These are phyloP conservation scores for Kryphioiulus occultus DNA, from an alignment of 2,888 invertebrate genomes.

Conservation along the genomic window DNA sequence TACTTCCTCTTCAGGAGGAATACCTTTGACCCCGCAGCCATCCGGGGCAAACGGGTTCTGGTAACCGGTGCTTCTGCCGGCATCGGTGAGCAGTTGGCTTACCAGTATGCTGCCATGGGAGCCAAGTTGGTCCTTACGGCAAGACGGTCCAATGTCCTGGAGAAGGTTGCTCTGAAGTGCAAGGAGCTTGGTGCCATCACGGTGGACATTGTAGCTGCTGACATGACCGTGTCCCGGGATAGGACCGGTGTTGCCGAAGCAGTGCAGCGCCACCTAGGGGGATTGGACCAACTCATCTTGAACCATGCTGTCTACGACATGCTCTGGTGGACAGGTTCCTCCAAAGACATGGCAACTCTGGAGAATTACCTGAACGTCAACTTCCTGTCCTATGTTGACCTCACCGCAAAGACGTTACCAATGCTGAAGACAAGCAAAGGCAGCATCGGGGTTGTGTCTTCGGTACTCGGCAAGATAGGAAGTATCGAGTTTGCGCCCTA, in stretches of 20 bases:
- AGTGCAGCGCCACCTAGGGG: neutral
- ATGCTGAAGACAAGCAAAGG: slow-evolving; percentile 58
- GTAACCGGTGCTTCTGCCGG: slow-evolving; percentile 47
- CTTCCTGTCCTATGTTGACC: slow-evolving; percentile 60
- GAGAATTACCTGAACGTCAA: slow-evolving; percentile 57
- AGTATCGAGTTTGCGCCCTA: neutral
- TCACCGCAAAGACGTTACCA: slow-evolving; percentile 56
- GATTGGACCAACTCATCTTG: slow-evolving; percentile 42
- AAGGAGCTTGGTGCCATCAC: slow-evolving; percentile 7
- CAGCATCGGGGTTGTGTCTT: slow-evolving; percentile 59
- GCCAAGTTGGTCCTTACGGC: slow-evolving; percentile 42
- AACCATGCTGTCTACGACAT: neutral
- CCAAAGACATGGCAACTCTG: neutral
- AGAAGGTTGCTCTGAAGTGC: slow-evolving; percentile 43
- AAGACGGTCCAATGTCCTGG: neutral
- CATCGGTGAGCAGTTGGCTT: slow-evolving; percentile 44
- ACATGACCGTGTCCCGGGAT: neutral
- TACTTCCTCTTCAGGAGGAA: neutral
- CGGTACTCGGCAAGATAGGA: slow-evolving; percentile 58
- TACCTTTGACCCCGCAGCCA: slow-evolving; percentile 31
- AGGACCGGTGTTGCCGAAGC: neutral
- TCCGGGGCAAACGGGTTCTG: neutral
- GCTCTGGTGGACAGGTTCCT: neutral
- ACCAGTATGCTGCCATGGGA: slow-evolving; percentile 46
- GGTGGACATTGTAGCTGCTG: slow-evolving; percentile 25